Conservation (phyloP, 2,797 vertebrate species). For the Rachycentron canadum region DNA sequence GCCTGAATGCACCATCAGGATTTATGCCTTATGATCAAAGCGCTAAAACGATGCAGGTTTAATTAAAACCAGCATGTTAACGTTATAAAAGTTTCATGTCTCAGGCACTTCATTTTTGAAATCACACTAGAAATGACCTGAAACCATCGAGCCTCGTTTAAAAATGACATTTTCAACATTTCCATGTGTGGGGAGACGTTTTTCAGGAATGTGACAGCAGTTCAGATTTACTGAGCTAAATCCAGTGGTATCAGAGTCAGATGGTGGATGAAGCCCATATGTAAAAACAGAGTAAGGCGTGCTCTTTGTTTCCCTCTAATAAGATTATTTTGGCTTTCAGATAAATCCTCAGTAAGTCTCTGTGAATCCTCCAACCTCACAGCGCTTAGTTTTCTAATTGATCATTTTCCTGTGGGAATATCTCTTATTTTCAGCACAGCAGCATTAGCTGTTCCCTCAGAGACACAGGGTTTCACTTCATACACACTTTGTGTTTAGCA, state of each 20-base stretch:
- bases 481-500: neutral
- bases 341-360: slow-evolving; percentile 15
- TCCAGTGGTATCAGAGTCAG: neutral
- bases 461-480: neutral
- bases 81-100: neutral
- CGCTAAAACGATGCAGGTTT: neutral
- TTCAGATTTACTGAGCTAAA: neutral
- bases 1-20: no score
- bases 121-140: neutral
- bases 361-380: slow-evolving; percentile 11
- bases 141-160: neutral
- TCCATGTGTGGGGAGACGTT: neutral
- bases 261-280: neutral
- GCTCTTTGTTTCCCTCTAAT: slow-evolving; percentile 15
- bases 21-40: neutral
- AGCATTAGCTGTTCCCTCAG: neutral
- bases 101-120: no score
- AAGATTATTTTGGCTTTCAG: slow-evolving; percentile 14
- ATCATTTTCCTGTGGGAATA: neutral
- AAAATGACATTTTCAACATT: neutral
- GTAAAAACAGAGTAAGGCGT: neutral
- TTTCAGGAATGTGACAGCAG: neutral
- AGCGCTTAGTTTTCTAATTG: slow-evolving; percentile 7
- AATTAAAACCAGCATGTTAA: no score
- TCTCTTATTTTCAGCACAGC: neutral